A percentile compares a stretch with the other conserved stretches of the same genome.
These are phyloP conservation scores for Sarcophilus harrisii DNA, from an alignment of 2,797 vertebrate genomes.

Conservation along the genomic window DNA sequence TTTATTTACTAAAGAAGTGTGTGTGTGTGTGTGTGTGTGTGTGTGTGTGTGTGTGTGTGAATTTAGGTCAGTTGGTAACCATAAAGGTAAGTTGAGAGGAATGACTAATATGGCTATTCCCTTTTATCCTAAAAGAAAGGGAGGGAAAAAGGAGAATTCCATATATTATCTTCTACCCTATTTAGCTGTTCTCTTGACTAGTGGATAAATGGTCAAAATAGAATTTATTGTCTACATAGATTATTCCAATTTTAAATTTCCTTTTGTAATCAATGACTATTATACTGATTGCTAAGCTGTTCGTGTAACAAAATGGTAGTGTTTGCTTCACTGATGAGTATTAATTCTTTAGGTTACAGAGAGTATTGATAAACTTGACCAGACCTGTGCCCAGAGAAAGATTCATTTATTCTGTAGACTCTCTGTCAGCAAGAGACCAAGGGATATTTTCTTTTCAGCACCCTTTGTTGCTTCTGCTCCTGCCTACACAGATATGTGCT, in stretches of 20 bases:
- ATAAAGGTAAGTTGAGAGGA: conserved; percentile 27
- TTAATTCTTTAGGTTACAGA: conserved; percentile 24
- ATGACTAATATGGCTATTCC: background rate
- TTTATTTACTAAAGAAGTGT: too few relatives aligned
- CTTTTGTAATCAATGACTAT: conserved; percentile 26
- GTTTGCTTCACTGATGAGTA: background rate
- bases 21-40: too few relatives aligned
- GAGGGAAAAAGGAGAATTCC: background rate
- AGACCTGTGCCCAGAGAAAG: conserved; percentile 26
- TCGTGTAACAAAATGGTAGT: background rate
- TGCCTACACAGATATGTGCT: background rate
- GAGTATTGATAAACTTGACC: background rate
- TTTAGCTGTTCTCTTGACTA: background rate
- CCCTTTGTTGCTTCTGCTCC: background rate
- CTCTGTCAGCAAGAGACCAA: conserved; percentile 10
- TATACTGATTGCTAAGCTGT: conserved; percentile 35
- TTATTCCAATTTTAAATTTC: conserved; percentile 34
- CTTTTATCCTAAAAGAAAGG: background rate
- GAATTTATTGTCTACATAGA: conserved; percentile 1
- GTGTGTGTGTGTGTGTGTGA: too few relatives aligned
- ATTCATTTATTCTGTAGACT: background rate
- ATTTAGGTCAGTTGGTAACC: background rate
- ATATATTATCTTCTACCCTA: background rate
- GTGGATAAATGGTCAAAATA: background rate
- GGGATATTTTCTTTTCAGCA: background rate